Evolutionary conservation across 2,113 vertebrate species (phyloP).

Genomic region (Sarotherodon lohbergeri): DNA sequence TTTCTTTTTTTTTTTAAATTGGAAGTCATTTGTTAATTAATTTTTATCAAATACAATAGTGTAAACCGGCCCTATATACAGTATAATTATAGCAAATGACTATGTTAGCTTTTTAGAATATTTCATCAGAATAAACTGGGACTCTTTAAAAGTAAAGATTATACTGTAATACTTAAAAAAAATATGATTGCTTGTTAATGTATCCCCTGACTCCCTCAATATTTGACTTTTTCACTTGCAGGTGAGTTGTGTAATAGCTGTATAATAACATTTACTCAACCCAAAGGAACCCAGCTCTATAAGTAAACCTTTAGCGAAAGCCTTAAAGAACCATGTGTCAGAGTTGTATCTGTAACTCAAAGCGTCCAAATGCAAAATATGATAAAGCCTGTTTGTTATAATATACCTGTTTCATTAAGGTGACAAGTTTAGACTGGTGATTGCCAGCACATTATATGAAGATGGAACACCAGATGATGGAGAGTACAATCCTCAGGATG

Average conservation of each 20-base stretch:
- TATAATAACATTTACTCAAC: not conserved
- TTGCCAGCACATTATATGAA: conserved; percentile 96
- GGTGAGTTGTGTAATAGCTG: accelerated
- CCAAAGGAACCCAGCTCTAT: not conserved
- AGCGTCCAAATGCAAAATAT: not conserved
- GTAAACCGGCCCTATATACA: not conserved
- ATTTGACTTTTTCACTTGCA: not conserved
- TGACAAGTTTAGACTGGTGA: conserved; percentile 95
- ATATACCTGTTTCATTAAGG: conserved; percentile 63
- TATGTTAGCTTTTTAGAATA: not conserved
- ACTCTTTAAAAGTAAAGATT: not conserved
- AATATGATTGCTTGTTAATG: not conserved
- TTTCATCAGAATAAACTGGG: not conserved
- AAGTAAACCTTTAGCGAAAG: not conserved
- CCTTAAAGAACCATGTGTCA: not conserved
- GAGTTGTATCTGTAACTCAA: not conserved
- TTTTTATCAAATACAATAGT: not conserved
- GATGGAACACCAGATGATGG: conserved; percentile 95
- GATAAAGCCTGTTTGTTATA: not conserved
- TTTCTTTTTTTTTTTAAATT: not conserved
- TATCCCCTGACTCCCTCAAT: accelerated
- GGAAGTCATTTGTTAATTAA: not conserved
- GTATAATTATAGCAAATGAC: not conserved
- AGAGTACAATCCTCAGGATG: conserved; percentile 95
- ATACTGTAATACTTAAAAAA: not conserved